These are phyloP conservation scores for Podarcis muralis DNA, from an alignment of 2,113 vertebrate genomes.

Conservation along the genomic window DNA sequence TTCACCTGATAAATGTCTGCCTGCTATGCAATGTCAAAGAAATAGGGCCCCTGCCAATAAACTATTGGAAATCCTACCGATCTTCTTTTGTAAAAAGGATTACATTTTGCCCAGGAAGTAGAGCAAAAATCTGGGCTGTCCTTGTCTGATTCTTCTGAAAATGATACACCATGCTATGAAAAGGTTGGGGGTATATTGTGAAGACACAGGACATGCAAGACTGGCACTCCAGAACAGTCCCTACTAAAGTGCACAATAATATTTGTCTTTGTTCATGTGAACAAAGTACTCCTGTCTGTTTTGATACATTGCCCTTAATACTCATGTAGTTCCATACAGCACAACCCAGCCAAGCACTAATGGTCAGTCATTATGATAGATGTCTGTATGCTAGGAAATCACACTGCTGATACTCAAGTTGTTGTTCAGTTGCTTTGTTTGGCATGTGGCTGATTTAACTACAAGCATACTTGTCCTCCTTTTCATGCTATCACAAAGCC, in stretches of 20 bases:
- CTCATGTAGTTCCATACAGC: neutral
- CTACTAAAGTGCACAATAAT: neutral
- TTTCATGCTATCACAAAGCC: constrained; percentile 17
- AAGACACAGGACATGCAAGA: neutral
- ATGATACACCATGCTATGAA: neutral
- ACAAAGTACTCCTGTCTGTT: neutral
- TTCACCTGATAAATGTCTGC: neutral
- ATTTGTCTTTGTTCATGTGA: neutral
- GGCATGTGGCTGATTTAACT: constrained; percentile 27
- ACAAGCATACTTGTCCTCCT: constrained; percentile 16
- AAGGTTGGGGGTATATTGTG: neutral
- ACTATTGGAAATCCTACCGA: neutral
- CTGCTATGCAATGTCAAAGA: neutral
- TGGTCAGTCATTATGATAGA: neutral
- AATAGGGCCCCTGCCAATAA: neutral
- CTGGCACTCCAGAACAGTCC: neutral
- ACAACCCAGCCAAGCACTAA: neutral
- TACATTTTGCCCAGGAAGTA: neutral
- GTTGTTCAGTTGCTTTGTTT: constrained; percentile 1
- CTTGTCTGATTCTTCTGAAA: neutral
- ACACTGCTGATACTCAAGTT: neutral
- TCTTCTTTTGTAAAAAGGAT: neutral
- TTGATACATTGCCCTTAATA: neutral
- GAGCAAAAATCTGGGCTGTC: neutral
- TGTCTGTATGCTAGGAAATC: neutral